Evolutionary conservation across 2,797 vertebrate species (phyloP).

Genomic region (Liparis tanakae): DNA sequence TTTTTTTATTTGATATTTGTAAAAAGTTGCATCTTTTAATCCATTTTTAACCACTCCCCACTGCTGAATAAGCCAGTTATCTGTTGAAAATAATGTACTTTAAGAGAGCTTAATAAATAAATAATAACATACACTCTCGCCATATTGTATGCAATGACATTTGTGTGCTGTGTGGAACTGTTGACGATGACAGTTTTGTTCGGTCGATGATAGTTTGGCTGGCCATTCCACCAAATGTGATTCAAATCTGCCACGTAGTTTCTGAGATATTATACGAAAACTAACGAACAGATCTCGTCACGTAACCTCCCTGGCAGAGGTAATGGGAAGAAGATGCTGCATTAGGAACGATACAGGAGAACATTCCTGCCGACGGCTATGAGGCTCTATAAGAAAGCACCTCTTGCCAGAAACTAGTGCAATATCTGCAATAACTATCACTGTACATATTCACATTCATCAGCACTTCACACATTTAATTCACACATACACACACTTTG

Average conservation of each 20-base stretch:
- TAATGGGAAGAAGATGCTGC: constrained; percentile 36
- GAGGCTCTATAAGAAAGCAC: too few relatives aligned
- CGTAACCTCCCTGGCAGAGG: constrained; percentile 16
- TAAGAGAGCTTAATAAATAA: neutral
- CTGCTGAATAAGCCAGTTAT: neutral
- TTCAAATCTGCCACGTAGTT: constrained; percentile 26
- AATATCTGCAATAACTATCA: too few relatives aligned
- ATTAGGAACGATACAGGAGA: too few relatives aligned
- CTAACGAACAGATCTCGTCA: neutral
- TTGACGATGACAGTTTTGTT: neutral
- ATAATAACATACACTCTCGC: neutral
- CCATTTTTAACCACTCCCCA: neutral
- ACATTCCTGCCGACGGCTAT: too few relatives aligned
- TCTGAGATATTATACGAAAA: neutral
- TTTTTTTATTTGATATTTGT: neutral
- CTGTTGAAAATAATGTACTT: neutral
- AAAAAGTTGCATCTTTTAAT: neutral
- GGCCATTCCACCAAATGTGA: constrained; percentile 5
- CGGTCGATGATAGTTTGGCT: neutral
- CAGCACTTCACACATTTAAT: too few relatives aligned
- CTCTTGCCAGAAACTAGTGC: too few relatives aligned
- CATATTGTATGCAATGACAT: neutral
- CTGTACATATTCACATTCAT: too few relatives aligned
- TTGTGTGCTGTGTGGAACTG: neutral
- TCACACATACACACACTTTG: too few relatives aligned